Evolutionary conservation across 1,140 invertebrate species (phyloP), one percentile per base, ranked within the genome.

Genomic region (Brachionus calyciflorus): DNA sequence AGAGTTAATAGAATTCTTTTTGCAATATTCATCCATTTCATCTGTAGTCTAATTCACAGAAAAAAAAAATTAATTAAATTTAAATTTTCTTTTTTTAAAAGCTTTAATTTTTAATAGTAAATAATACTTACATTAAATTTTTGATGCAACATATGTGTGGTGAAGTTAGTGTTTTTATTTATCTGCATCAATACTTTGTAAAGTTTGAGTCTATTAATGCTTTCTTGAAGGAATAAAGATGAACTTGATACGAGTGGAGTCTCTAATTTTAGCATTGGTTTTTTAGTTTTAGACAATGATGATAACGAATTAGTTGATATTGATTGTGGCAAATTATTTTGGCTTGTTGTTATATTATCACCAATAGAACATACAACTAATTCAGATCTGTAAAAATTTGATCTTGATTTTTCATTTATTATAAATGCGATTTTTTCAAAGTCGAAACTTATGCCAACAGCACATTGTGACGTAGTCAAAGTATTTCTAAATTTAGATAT

Each of bases 1-100:
- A 21, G 44, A 73, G 46, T 19, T 55, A 14, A 73, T 73, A 40
- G 6, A 73, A 49, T 48, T 24, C 19, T 49, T 10, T 55, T 73
- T 73, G 21, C 69, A 73, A 48, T 73, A 73, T 1, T 73, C 69
- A 37, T 73, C 69, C 41, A 55, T 41, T 51, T 73, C 69, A 9
- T 73, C 69, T 4, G 19, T 73, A 40, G 19, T 73, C 48, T 51
- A 40, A 26, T 26, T n/a, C n/a, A n/a, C 3, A 7, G n/a, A 46
- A 46, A 14, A 46, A 46, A 7, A 10, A 14, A 46, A 46, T 7
- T 7, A 14, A 14, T 7, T 14, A 46, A 14, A 46, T 3, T 46
- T 46, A n/a, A n/a, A n/a, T n/a, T n/a, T n/a, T n/a, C n/a, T n/a
- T n/a, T n/a, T n/a, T n/a, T n/a, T n/a, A n/a, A n/a, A n/a, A n/a